A percentile compares a stretch with the other conserved stretches of the same genome.
phyloP scores from a whole-genome alignment of 2,797 vertebrate species.

The Acomys russatus region DNA sequence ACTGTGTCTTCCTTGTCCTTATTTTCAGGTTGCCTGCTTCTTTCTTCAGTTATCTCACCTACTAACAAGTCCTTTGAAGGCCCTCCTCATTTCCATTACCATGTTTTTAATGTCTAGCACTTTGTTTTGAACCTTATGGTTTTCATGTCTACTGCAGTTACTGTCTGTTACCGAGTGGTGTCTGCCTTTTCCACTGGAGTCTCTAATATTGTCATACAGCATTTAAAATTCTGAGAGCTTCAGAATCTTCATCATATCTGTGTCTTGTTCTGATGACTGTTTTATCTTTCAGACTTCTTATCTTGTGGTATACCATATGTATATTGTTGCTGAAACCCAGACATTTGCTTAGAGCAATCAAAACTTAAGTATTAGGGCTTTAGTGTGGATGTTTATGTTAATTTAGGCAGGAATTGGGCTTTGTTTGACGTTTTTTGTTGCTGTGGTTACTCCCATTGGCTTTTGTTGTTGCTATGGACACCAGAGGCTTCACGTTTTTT shows the following conservation, averaged over 20 bases:
- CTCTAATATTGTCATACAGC: not conserved
- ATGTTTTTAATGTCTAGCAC: not conserved
- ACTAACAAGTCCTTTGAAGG: not conserved
- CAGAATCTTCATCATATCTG: not conserved
- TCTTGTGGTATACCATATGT: not conserved
- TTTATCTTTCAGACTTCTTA: conserved; percentile 45
- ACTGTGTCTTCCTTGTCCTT: not conserved
- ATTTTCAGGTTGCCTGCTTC: conserved; percentile 2
- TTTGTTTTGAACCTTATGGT: conserved; percentile 31
- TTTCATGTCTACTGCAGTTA: conserved; percentile 29
- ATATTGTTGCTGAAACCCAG: conserved; percentile 44
- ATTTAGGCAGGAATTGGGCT: conserved; percentile 5
- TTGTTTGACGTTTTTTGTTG: conserved; percentile 56
- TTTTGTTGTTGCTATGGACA: conserved; percentile 62
- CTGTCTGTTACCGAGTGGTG: conserved; percentile 23
- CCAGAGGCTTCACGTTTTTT: conserved; percentile 31
- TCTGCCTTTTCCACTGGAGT: conserved; percentile 6
- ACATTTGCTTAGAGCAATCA: not conserved
- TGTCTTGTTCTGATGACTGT: conserved; percentile 32
- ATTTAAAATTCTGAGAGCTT: conserved; percentile 47
- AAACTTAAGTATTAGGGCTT: conserved; percentile 26
- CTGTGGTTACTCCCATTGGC: conserved; percentile 54
- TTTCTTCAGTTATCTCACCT: conserved; percentile 34
- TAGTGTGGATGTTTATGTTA: conserved; percentile 53
- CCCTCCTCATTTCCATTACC: conserved; percentile 30